Percentiles rank a stretch among this genome's conserved stretches.
These are phyloP conservation scores for Thermophis baileyi DNA, from an alignment of 2,113 vertebrate genomes.

Conservation along the genomic window DNA sequence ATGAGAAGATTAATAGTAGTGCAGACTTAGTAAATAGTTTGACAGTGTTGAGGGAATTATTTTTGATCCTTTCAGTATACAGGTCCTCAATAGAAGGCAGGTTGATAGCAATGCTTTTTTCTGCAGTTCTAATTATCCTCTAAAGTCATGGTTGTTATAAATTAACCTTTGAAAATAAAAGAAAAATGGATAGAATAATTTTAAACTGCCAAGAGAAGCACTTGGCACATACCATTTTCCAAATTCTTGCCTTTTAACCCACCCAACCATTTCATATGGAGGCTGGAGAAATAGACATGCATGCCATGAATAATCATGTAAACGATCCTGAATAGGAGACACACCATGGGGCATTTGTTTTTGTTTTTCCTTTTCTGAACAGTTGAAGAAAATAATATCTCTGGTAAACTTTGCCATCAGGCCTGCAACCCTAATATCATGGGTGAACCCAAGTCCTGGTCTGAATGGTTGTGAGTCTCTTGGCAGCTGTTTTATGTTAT, in stretches of 20 bases:
- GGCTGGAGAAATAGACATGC: constrained; percentile 19
- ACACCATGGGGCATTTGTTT: neutral
- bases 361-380: constrained; percentile 11
- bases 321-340: constrained; percentile 24
- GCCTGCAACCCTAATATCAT: neutral
- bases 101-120: too few relatives aligned
- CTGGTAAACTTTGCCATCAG: neutral
- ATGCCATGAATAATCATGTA: constrained; percentile 16
- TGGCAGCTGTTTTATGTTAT: neutral
- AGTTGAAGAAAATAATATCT: neutral
- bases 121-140: too few relatives aligned
- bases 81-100: too few relatives aligned
- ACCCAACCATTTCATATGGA: neutral
- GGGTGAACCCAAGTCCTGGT: neutral
- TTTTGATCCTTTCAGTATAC: too few relatives aligned
- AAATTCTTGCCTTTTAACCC: neutral
- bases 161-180: constrained; percentile 30
- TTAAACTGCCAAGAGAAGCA: neutral
- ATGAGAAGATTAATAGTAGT: too few relatives aligned
- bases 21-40: too few relatives aligned
- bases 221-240: neutral
- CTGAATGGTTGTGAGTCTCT: neutral
- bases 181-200: neutral
- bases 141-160: constrained; percentile 37
- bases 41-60: too few relatives aligned